A percentile compares a stretch with the other conserved stretches of the same genome.
phyloP scores from a whole-genome alignment of 1,140 invertebrate species.

The Drosophila parvula region DNA sequence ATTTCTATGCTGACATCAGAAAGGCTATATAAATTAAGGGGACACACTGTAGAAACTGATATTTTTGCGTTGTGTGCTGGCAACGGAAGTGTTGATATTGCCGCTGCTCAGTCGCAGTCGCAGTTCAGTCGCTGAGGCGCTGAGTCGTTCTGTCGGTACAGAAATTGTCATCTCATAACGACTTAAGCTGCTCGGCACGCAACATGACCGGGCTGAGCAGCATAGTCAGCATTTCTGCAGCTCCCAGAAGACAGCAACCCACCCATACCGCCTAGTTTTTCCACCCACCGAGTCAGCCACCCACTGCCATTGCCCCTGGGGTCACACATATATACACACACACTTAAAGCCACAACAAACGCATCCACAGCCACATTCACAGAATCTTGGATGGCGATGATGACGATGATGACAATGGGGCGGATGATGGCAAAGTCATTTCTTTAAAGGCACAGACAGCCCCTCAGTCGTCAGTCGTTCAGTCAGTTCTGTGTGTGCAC shows the following conservation, averaged over 20 bases:
- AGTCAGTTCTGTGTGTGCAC: constrained; percentile 22
- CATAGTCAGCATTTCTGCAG: constrained; percentile 66
- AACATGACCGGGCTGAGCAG: constrained; percentile 55
- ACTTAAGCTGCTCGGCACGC: constrained; percentile 74
- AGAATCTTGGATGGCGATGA: constrained; percentile 28
- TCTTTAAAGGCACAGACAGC: constrained; percentile 51
- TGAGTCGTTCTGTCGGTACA: constrained; percentile 21
- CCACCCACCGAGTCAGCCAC: not conserved
- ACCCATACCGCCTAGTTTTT: not conserved
- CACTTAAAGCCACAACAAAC: constrained; percentile 46
- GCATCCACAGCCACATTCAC: constrained; percentile 36
- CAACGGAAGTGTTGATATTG: constrained; percentile 77
- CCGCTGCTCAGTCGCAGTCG: constrained; percentile 44
- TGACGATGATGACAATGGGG: constrained; percentile 49
- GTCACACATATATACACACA: constrained; percentile 53
- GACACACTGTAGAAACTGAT: not conserved
- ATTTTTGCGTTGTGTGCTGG: constrained; percentile 7
- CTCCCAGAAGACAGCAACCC: constrained; percentile 11
- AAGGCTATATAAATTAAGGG: not conserved
- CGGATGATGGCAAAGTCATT: constrained; percentile 48
- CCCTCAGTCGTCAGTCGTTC: constrained; percentile 20
- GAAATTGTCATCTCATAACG: constrained; percentile 75
- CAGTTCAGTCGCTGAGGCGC: constrained; percentile 19
- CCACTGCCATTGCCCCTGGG: constrained; percentile 48
- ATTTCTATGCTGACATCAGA: not conserved